Conservation (phyloP, 2,888 invertebrate genomes). For the Nycteola revayana region DNA sequence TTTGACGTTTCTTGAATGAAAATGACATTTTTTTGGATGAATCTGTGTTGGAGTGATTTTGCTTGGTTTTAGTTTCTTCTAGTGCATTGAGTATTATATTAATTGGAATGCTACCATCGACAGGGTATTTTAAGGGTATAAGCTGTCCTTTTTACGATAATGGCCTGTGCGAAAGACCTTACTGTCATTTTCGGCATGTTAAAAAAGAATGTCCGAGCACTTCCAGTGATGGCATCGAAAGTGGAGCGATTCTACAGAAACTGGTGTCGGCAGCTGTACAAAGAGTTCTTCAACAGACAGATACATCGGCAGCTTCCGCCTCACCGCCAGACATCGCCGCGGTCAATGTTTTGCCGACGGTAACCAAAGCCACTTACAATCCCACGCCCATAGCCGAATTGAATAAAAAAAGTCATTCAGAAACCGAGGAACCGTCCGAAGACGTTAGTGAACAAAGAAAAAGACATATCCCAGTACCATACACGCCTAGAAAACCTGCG, state of each 20-base stretch:
- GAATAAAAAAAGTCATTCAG: constrained; percentile 63
- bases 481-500: constrained; percentile 73
- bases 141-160: constrained; percentile 92
- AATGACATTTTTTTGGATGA: constrained; percentile 1
- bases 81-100: constrained; percentile 10
- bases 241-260: constrained; percentile 79
- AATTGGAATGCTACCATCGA: constrained; percentile 91
- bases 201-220: constrained; percentile 84
- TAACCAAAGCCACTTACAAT: constrained; percentile 77
- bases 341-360: constrained; percentile 52
- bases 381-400: constrained; percentile 86
- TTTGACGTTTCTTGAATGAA: too few relatives aligned
- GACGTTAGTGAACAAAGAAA: constrained; percentile 60
- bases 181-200: constrained; percentile 95
- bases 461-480: constrained; percentile 77
- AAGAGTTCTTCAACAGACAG: constrained; percentile 81
- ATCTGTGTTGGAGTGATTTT: constrained; percentile 12
- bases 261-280: constrained; percentile 83
- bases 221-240: constrained; percentile 64
- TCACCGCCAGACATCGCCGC: constrained; percentile 34
- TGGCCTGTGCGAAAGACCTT: constrained; percentile 92
- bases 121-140: constrained; percentile 93
- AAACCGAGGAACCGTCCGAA: constrained; percentile 48
- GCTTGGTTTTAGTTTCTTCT: constrained; percentile 27
- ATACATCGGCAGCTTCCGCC: constrained; percentile 40